Percentiles rank a stretch among this genome's conserved stretches.
Evolutionary conservation across 2,113 vertebrate genomes (phyloP).

Genomic region (Oreotrochilus melanogaster): DNA sequence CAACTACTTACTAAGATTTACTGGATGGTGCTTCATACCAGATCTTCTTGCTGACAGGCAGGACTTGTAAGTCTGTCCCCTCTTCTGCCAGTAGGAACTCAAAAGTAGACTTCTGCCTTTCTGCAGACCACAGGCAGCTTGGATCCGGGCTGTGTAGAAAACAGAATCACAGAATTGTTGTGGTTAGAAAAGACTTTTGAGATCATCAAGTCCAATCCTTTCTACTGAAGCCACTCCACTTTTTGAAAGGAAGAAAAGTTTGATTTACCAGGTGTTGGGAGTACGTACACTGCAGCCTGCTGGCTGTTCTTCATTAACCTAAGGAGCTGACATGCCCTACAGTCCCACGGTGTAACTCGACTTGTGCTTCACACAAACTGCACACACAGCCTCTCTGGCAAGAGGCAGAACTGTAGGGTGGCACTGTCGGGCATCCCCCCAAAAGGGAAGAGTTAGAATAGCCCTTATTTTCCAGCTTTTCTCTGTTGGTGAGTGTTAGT

Average conservation of each 20-base stretch:
- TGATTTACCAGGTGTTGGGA: background rate
- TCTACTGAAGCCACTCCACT: background rate
- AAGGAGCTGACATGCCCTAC: background rate
- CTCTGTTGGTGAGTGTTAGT: background rate
- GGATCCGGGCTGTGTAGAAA: background rate
- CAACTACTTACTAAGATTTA: background rate
- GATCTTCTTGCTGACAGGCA: background rate
- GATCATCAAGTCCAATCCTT: background rate
- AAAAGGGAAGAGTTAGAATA: background rate
- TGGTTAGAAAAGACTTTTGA: too few relatives aligned
- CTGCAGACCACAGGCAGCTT: background rate
- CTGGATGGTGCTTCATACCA: background rate
- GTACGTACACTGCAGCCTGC: background rate
- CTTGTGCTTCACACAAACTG: accelerated
- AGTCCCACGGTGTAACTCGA: background rate
- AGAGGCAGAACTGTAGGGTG: background rate
- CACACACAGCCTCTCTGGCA: background rate
- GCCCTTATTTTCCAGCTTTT: background rate
- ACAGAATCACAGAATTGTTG: too few relatives aligned
- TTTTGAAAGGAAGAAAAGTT: background rate
- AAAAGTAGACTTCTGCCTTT: background rate
- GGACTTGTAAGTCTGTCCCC: background rate
- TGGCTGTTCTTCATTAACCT: background rate
- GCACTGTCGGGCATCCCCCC: background rate
- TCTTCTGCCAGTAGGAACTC: accelerated